phyloP scores from a whole-genome alignment of 2,113 vertebrate genomes.

The Ctenomys sociabilis region DNA sequence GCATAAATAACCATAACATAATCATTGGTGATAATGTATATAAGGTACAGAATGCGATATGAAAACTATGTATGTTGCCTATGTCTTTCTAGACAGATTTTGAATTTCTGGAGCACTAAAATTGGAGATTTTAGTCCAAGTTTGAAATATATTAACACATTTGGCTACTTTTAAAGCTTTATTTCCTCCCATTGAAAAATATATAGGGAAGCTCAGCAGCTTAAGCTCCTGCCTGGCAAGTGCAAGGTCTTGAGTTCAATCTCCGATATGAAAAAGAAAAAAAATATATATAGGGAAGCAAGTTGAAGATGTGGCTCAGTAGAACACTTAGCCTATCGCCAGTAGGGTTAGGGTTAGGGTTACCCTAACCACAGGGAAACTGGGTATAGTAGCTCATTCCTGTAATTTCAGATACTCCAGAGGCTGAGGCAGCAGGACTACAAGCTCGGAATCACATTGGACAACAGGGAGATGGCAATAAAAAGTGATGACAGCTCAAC shows the following conservation, averaged over 20 bases:
- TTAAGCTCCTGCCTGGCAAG: too few relatives aligned
- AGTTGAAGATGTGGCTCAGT: not conserved
- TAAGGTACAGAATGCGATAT: constrained; percentile 19
- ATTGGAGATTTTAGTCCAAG: constrained; percentile 8
- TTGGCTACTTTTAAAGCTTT: not conserved
- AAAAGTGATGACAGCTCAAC: not conserved
- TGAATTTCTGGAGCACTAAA: not conserved
- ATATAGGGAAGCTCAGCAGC: too few relatives aligned
- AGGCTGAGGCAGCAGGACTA: not conserved
- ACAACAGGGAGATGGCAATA: not conserved
- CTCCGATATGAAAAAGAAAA: too few relatives aligned
- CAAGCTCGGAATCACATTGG: not conserved
- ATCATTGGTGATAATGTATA: not conserved
- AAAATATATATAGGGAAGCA: not conserved
- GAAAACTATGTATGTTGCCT: not conserved
- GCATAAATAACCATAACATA: not conserved
- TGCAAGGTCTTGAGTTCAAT: too few relatives aligned
- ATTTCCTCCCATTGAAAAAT: not conserved
- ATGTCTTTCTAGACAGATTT: constrained; percentile 41
- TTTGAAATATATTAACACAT: not conserved
- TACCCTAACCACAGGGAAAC: not conserved
- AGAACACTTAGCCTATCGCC: not conserved
- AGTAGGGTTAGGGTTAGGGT: too few relatives aligned
- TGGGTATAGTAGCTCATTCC: not conserved
- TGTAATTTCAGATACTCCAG: not conserved